Evolutionary conservation across 2,888 invertebrate genomes (phyloP).

Genomic region (Serrognathus titanus): DNA sequence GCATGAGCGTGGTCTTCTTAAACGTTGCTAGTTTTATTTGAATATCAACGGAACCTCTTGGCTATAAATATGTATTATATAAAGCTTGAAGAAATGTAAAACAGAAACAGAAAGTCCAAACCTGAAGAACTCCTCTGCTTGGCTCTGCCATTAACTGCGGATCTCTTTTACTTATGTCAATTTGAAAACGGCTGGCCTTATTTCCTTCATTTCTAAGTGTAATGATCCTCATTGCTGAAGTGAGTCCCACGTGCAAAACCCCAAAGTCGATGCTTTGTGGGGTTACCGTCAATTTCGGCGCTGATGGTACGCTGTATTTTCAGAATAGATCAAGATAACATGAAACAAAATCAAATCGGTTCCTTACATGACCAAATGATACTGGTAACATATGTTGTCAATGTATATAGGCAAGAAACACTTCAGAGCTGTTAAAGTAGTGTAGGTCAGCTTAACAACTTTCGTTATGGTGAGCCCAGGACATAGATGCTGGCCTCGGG

Average conservation of each 20-base stretch:
- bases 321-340: too few species aligned
- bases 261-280: constrained; percentile 15
- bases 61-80: neutral
- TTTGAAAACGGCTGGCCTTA: constrained; percentile 5
- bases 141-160: constrained; percentile 8
- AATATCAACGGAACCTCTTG: neutral
- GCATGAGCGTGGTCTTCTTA: neutral
- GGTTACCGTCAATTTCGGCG: neutral
- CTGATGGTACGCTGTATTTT: too few species aligned
- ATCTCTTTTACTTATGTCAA: neutral
- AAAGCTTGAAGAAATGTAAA: neutral
- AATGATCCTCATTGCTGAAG: neutral
- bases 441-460: constrained; percentile 6
- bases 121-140: constrained; percentile 10
- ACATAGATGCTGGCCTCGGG: constrained; percentile 4
- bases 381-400: constrained; percentile 6
- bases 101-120: neutral
- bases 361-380: constrained; percentile 7
- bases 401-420: constrained; percentile 7
- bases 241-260: neutral
- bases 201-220: constrained; percentile 6
- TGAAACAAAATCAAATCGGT: neutral
- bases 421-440: neutral
- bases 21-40: neutral
- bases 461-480: constrained; percentile 10